phyloP scores from a whole-genome alignment of 2,113 vertebrate genomes.

The Apaloderma vittatum region DNA sequence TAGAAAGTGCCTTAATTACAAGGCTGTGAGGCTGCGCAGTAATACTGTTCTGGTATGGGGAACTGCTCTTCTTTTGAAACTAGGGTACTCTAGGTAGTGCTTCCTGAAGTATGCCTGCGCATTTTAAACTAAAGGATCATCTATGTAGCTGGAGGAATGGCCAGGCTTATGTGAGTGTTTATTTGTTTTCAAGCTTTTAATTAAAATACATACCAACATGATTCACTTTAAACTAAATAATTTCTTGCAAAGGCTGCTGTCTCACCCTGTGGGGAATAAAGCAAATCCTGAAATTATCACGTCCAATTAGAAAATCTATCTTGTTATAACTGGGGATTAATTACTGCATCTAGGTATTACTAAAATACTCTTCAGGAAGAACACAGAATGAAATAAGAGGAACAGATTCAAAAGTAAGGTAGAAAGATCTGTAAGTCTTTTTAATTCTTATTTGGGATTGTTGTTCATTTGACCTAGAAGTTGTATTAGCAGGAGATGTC shows the following conservation, averaged over 20 bases:
- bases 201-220: background rate
- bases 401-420: background rate
- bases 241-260: background rate
- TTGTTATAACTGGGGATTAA: background rate
- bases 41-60: background rate
- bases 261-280: background rate
- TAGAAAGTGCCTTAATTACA: background rate
- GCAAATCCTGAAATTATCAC: background rate
- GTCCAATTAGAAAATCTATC: background rate
- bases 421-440: background rate
- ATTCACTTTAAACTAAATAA: background rate
- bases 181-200: background rate
- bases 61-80: background rate
- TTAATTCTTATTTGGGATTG: background rate
- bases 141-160: background rate
- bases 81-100: background rate
- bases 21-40: accelerated
- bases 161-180: background rate
- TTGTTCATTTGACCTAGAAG: background rate
- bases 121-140: background rate
- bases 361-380: background rate
- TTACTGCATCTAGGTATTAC: background rate
- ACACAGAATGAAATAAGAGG: background rate
- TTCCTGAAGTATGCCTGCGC: background rate
- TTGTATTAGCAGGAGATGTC: background rate